A percentile compares a stretch with the other conserved stretches of the same genome.
Conservation (phyloP, 2,113 vertebrate species). For the Talpa occidentalis region DNA sequence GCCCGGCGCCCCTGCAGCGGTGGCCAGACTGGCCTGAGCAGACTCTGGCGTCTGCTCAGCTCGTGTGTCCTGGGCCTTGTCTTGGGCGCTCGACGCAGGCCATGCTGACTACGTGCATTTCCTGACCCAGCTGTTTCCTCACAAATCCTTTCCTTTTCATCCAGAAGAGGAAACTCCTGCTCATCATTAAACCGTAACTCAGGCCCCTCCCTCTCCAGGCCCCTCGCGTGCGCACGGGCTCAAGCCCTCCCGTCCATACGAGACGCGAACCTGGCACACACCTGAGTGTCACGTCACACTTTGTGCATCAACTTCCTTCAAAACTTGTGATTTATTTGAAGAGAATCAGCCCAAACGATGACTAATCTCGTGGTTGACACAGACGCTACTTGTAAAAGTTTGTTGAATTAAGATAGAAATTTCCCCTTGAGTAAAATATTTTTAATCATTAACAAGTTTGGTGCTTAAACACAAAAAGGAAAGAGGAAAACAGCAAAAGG, state of each 20-base stretch:
- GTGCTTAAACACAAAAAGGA: neutral
- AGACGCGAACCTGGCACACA: too few species aligned
- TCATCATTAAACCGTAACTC: neutral
- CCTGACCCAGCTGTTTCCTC: rapidly evolving
- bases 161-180: neutral
- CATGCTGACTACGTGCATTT: neutral
- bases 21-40: neutral
- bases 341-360: neutral
- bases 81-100: rapidly evolving
- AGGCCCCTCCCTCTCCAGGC: neutral
- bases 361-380: neutral
- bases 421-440: neutral
- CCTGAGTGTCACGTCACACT: neutral
- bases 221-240: neutral
- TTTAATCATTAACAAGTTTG: neutral
- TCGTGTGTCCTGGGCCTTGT: neutral
- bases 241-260: neutral
- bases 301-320: neutral
- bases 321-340: neutral
- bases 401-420: neutral
- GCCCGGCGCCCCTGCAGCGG: neutral
- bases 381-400: neutral
- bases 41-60: neutral
- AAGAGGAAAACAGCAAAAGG: neutral
- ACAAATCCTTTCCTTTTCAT: neutral